Evolutionary conservation across 2,797 vertebrate species (phyloP), one percentile per base, ranked within the genome.

Genomic region (Netta rufina): DNA sequence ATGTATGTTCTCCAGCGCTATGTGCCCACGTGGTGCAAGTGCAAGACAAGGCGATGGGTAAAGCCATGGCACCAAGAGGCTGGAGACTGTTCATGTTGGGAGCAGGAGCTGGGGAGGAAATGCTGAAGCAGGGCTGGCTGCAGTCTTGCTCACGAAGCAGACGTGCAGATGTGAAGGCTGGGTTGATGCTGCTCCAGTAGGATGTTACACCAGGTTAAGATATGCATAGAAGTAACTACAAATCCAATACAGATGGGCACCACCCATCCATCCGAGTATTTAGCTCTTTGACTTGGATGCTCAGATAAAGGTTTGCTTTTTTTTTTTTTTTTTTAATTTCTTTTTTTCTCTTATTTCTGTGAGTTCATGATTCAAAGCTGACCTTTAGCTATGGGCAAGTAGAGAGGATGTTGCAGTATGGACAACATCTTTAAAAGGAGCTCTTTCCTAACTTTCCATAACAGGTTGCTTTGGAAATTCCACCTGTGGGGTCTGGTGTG

Each of bases 81-180:
- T 22, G 58, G 38, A 66, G 64, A 5, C 30, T 38, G 45, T 18
- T 17, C 8, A 2, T 24, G 20, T 17, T 47, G n/a, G 54, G 33
- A 72, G 66, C 32, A n/a, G 25, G 8, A 20, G 36, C 22, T 43
- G 38, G 19, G 53, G 25, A 38, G 60, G 22, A 67, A 83, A 73
- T 61, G 32, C 15, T 28, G 72, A 32, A 71, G 33, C 21, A 54
- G 41, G 39, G 21, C 18, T 0, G 0, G 33, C 9, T 33, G 6
- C 10, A 28, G 54, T 21, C 33, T 61, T 1, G 0, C 41, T 49
- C 0, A 0, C 28, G 45, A 71, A 43, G 22, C 39, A 36, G 53
- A 28, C 0, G 0, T 13, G 18, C 39, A 36, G 53, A 28, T 0
- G 0, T 13, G 21, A 10, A 18, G 78, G 39, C 66, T 78, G 67